phyloP scores from a whole-genome alignment of 1,140 invertebrate genomes.

The Leptestheria dahalacensis region DNA sequence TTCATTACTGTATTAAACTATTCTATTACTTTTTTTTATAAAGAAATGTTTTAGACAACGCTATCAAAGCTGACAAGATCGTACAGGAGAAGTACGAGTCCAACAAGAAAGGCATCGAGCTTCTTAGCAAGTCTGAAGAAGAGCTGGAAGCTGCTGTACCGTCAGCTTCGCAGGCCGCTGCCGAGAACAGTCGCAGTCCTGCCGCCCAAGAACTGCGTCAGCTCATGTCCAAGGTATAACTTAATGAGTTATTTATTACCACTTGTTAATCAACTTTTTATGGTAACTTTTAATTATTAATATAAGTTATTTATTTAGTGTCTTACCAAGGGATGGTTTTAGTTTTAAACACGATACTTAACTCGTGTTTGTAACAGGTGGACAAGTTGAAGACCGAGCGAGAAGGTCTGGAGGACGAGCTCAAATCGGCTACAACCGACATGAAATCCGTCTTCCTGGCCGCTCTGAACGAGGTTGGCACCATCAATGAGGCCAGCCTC shows the following conservation, averaged over 20 bases:
- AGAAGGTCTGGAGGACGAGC: conserved; percentile 69
- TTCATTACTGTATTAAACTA: neutral
- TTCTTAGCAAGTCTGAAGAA: conserved; percentile 57
- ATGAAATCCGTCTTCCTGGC: conserved; percentile 68
- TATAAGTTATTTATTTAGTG: no score
- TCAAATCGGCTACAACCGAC: conserved; percentile 68
- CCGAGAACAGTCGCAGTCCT: conserved; percentile 37
- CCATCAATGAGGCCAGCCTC: conserved; percentile 63
- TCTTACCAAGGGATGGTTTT: no score
- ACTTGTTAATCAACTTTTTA: neutral
- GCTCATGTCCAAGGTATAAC: conserved; percentile 47
- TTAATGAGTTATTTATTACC: neutral
- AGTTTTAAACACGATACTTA: no score
- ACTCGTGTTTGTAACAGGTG: no score
- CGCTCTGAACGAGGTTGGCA: conserved; percentile 65
- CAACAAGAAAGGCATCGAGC: conserved; percentile 62
- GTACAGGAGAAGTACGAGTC: conserved; percentile 73
- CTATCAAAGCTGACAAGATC: conserved; percentile 55
- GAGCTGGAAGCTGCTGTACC: conserved; percentile 47
- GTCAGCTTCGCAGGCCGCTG: conserved; percentile 30
- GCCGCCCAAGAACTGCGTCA: conserved; percentile 49
- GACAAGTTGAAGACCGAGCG: conserved; percentile 76
- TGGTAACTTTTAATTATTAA: no score
- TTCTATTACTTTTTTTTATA: no score
- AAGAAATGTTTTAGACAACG: conserved; percentile 67